A percentile compares a stretch with the other conserved stretches of the same genome.
These are phyloP conservation scores for Hydropsyche tenuis DNA, from an alignment of 1,140 invertebrate genomes.

Conservation along the genomic window DNA sequence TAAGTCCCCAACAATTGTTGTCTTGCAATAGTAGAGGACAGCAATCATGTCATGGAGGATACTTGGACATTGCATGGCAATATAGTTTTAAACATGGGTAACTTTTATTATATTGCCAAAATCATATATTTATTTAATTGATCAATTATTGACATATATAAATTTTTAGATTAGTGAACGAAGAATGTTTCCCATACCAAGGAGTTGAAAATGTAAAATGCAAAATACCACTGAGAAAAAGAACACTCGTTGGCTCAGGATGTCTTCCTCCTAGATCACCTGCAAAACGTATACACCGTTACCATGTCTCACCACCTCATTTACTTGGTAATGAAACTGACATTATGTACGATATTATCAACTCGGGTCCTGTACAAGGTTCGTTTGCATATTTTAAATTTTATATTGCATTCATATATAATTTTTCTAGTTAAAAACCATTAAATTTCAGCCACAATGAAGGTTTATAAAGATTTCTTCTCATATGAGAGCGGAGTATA, in stretches of 20 bases:
- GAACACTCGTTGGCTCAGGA: conserved; percentile 61
- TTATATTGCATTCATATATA: background rate
- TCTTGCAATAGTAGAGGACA: conserved; percentile 82
- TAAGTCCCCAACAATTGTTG: conserved; percentile 86
- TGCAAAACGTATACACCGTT: conserved; percentile 65
- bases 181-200: conserved; percentile 81
- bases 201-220: conserved; percentile 67
- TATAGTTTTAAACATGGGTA: conserved; percentile 85
- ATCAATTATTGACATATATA: background rate
- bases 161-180: conserved; percentile 73
- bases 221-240: conserved; percentile 59
- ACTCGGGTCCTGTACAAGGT: conserved; percentile 95
- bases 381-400: background rate
- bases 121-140: background rate
- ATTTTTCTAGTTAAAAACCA: conserved; percentile 4
- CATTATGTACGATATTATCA: conserved; percentile 91
- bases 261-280: conserved; percentile 59
- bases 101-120: background rate
- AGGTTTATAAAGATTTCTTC: conserved; percentile 90
- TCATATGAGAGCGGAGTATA: conserved; percentile 86
- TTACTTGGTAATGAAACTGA: conserved; percentile 77
- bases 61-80: conserved; percentile 90
- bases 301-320: conserved; percentile 86
- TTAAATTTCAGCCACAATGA: conserved; percentile 79
- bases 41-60: conserved; percentile 84